A percentile compares a stretch with the other conserved stretches of the same genome.
These are phyloP conservation scores for Synaphobranchus kaupii DNA, from an alignment of 2,797 vertebrate species.

Conservation along the genomic window DNA sequence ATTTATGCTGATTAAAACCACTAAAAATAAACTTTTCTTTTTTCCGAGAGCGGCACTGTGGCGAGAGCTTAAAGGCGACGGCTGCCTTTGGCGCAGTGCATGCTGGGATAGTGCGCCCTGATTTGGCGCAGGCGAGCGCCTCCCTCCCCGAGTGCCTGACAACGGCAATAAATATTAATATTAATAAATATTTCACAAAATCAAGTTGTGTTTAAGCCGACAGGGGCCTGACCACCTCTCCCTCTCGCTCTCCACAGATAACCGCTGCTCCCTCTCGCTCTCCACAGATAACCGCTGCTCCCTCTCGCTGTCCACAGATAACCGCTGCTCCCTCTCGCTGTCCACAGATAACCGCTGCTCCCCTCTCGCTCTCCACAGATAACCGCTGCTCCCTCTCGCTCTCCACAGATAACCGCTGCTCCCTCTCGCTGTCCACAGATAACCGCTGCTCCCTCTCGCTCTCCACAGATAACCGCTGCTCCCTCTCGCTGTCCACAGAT, in stretches of 20 bases:
- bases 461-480: background rate
- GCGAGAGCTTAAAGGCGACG: background rate
- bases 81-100: background rate
- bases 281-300: background rate
- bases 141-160: background rate
- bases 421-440: no score
- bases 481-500: background rate
- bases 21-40: background rate
- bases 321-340: background rate
- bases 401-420: no score
- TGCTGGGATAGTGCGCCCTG: background rate
- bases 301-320: background rate
- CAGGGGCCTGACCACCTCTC: background rate
- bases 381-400: no score
- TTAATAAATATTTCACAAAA: constrained; percentile 57
- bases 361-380: no score
- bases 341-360: no score
- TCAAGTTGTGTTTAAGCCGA: constrained; percentile 38
- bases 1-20: background rate
- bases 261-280: no score
- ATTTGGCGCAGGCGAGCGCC: background rate
- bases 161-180: constrained; percentile 52
- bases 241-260: background rate
- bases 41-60: background rate
- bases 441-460: no score